phyloP scores from a whole-genome alignment of 2,797 vertebrate species.

The Lepilemur ruficaudatus region DNA sequence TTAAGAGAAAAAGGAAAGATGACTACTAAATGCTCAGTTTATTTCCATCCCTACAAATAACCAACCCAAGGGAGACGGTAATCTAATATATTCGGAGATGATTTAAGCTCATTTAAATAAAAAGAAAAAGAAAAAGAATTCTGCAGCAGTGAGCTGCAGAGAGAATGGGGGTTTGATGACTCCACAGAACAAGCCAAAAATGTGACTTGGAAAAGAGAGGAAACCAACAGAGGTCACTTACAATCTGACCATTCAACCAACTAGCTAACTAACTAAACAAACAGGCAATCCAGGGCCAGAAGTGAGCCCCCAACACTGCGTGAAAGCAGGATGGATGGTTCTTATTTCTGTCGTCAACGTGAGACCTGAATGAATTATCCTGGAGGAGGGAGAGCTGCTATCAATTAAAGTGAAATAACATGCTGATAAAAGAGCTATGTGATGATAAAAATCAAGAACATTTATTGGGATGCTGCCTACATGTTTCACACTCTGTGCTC shows the following conservation, averaged over 20 bases:
- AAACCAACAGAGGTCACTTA: not conserved
- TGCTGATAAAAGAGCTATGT: not conserved
- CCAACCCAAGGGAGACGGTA: slow-evolving; percentile 41
- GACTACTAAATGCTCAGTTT: not conserved
- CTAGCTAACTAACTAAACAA: not conserved
- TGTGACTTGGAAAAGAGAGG: not conserved
- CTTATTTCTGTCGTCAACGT: not conserved
- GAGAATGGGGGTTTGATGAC: slow-evolving; percentile 9
- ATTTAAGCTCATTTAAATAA: slow-evolving; percentile 75
- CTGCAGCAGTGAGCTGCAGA: slow-evolving; percentile 1
- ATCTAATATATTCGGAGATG: slow-evolving; percentile 65
- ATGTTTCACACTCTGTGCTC: not conserved
- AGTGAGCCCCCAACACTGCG: not conserved
- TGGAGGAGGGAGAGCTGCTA: not conserved
- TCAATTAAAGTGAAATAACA: not conserved
- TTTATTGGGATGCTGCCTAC: not conserved
- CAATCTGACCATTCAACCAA: not conserved
- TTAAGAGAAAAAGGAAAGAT: slow-evolving; percentile 51
- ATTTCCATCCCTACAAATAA: slow-evolving; percentile 28
- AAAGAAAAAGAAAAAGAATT: slow-evolving; percentile 46
- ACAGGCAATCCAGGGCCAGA: not conserved
- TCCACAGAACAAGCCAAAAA: not conserved
- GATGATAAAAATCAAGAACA: not conserved
- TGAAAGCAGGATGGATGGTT: not conserved
- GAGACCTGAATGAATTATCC: not conserved